Conservation (phyloP, 2,113 vertebrate species). For the Pardalotus punctatus region DNA sequence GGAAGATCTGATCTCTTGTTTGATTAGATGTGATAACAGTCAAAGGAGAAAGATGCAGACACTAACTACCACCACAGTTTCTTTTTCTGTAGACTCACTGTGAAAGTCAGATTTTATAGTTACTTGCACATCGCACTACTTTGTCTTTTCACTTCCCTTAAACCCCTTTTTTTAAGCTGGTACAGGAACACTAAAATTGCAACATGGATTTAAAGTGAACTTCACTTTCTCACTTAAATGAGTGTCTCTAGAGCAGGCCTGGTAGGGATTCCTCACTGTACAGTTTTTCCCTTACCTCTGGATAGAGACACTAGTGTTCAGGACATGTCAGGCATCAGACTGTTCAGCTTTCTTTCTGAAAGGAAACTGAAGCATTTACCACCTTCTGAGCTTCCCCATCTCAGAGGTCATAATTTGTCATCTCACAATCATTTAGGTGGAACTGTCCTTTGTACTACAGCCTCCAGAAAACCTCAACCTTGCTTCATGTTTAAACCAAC, state of each 20-base stretch:
- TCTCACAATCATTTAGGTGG: neutral
- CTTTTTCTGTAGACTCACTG: neutral
- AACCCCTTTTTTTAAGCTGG: neutral
- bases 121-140: neutral
- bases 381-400: neutral
- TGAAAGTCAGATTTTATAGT: neutral
- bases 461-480: neutral
- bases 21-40: neutral
- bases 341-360: neutral
- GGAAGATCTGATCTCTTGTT: neutral
- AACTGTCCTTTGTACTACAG: neutral
- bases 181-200: neutral
- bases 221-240: neutral
- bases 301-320: neutral
- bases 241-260: neutral
- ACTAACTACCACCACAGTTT: neutral
- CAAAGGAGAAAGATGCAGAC: neutral
- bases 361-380: neutral
- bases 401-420: neutral
- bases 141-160: neutral
- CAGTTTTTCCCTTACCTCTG: neutral
- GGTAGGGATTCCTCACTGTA: neutral
- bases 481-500: rapidly evolving
- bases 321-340: neutral
- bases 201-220: neutral